Evolutionary conservation across 2,113 vertebrate genomes (phyloP).

Genomic region (Morone saxatilis): DNA sequence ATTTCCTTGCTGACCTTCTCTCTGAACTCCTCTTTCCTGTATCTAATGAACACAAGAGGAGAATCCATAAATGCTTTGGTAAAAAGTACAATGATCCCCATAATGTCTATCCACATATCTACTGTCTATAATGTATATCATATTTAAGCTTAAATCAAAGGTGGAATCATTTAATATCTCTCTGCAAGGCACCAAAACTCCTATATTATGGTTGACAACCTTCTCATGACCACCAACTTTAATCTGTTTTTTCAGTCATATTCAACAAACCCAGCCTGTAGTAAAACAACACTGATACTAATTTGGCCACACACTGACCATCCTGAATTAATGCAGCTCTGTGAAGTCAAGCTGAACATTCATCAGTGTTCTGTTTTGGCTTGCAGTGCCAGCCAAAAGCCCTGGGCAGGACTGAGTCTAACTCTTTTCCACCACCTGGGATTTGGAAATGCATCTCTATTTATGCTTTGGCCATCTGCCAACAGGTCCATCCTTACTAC

Average conservation of each 20-base stretch:
- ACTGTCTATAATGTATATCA: neutral
- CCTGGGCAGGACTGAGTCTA: conserved; percentile 42
- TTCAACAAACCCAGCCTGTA: conserved; percentile 19
- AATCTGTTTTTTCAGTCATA: conserved; percentile 25
- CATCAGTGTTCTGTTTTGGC: conserved; percentile 52
- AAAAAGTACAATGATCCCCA: conserved; percentile 11
- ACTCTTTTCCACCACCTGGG: conserved; percentile 68
- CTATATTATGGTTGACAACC: neutral
- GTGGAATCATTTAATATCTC: neutral
- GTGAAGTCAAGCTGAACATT: conserved; percentile 61
- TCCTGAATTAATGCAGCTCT: conserved; percentile 58
- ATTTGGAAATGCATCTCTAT: conserved; percentile 75
- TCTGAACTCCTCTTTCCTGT: conserved; percentile 20
- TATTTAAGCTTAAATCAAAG: neutral
- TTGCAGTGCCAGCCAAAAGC: conserved; percentile 49
- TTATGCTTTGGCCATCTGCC: conserved; percentile 73
- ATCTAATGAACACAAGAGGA: conserved; percentile 39
- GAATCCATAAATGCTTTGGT: conserved; percentile 7
- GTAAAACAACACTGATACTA: conserved; percentile 42
- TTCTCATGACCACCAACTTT: neutral
- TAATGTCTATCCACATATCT: neutral
- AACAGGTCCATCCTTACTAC: conserved; percentile 58
- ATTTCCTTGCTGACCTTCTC: conserved; percentile 43
- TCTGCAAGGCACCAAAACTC: neutral
- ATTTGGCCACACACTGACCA: conserved; percentile 49